Evolutionary conservation across 2,888 invertebrate species (phyloP).

Genomic region (Clepsis dumicolana): DNA sequence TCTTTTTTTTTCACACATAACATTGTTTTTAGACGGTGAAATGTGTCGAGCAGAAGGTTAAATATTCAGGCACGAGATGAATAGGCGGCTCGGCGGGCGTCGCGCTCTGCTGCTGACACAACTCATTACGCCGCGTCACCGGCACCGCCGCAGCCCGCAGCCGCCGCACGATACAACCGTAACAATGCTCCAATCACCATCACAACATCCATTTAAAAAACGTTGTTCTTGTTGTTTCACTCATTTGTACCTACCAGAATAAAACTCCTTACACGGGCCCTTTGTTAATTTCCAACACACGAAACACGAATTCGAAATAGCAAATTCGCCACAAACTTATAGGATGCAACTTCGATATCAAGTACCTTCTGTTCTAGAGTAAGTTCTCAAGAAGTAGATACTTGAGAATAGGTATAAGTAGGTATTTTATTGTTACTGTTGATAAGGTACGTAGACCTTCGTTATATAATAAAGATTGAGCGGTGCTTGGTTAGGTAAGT

Average conservation of each 20-base stretch:
- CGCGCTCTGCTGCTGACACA: slow-evolving; percentile 54
- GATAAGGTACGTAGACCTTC: no score
- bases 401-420: no score
- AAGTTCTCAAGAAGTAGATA: neutral
- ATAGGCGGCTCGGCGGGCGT: slow-evolving; percentile 40
- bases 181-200: slow-evolving; percentile 27
- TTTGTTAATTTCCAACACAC: neutral
- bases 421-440: no score
- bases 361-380: neutral
- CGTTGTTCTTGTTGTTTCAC: neutral
- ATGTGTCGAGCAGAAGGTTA: slow-evolving; percentile 33
- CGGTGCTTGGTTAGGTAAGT: no score
- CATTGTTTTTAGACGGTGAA: slow-evolving; percentile 32
- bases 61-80: slow-evolving; percentile 37
- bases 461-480: no score
- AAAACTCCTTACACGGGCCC: neutral
- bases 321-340: neutral
- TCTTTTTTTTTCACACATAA: slow-evolving; percentile 46
- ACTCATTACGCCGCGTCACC: slow-evolving; percentile 54
- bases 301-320: neutral
- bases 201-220: slow-evolving; percentile 14
- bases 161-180: slow-evolving; percentile 16
- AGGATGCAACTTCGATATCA: neutral
- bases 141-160: slow-evolving; percentile 5
- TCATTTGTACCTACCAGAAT: neutral